These are phyloP conservation scores for Irena cyanogastra DNA, from an alignment of 2,113 vertebrate genomes.

Conservation along the genomic window DNA sequence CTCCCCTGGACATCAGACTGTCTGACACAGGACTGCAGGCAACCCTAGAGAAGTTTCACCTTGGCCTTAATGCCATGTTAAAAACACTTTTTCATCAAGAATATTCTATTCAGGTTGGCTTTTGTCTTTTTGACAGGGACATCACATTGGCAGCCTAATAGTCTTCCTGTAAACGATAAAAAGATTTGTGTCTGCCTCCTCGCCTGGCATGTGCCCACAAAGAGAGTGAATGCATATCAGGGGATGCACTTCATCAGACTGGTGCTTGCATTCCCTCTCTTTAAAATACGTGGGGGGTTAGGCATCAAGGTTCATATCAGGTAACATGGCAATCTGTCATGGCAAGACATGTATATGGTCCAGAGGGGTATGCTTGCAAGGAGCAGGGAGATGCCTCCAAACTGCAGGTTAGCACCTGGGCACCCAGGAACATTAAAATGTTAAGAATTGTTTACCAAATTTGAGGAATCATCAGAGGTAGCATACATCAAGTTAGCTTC, in stretches of 20 bases:
- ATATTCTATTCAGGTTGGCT: not conserved
- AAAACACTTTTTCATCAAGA: not conserved
- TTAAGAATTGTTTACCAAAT: not conserved
- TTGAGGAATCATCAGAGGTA: not conserved
- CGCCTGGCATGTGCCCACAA: not conserved
- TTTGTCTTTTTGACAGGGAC: not conserved
- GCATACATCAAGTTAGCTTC: not conserved
- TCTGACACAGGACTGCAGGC: not conserved
- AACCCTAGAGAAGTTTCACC: not conserved
- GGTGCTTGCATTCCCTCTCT: not conserved
- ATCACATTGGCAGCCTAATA: not conserved
- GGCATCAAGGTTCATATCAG: not conserved
- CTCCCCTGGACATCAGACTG: not conserved
- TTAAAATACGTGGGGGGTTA: not conserved
- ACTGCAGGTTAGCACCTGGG: not conserved
- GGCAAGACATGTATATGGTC: fast-evolving
- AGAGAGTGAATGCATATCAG: not conserved
- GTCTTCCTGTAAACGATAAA: not conserved
- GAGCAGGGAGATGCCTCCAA: not conserved
- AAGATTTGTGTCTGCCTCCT: not conserved
- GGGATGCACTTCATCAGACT: fast-evolving
- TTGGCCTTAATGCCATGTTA: not conserved
- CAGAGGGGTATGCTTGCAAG: not conserved
- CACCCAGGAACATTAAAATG: not conserved
- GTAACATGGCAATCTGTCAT: not conserved